phyloP scores from a whole-genome alignment of 1,140 invertebrate species.

The Calliphora vicina region DNA sequence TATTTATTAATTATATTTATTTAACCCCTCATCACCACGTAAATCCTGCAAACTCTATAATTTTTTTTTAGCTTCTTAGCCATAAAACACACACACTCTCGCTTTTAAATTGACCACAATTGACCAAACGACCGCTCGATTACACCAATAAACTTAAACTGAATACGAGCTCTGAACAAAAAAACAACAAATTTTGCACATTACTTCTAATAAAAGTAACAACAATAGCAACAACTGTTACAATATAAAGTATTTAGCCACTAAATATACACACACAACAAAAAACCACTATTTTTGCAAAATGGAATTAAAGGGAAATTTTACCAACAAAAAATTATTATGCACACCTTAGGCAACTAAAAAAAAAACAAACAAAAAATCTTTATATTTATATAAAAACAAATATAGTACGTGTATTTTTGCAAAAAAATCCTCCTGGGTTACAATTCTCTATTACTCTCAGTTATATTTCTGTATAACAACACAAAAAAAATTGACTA shows the following conservation, averaged over 20 bases:
- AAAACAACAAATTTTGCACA: conserved; percentile 1
- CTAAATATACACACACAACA: not conserved
- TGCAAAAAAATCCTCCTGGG: too few species aligned
- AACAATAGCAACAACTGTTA: not conserved
- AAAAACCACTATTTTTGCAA: not conserved
- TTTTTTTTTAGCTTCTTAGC: too few species aligned
- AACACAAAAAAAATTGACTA: too few species aligned
- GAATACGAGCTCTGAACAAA: not conserved
- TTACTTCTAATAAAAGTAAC: not conserved
- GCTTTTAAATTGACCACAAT: not conserved
- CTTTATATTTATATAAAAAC: too few species aligned
- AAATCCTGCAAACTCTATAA: not conserved
- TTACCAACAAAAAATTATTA: too few species aligned
- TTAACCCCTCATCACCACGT: not conserved
- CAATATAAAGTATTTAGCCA: too few species aligned
- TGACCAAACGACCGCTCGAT: conserved; percentile 3
- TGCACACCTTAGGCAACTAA: too few species aligned
- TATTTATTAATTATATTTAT: not conserved
- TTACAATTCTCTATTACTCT: too few species aligned
- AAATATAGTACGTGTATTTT: too few species aligned
- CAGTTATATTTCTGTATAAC: too few species aligned
- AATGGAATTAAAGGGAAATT: not conserved
- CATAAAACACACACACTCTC: not conserved
- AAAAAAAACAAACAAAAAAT: too few species aligned
- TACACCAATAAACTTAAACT: conserved; percentile 29